These are phyloP conservation scores for Anhinga anhinga DNA, from an alignment of 2,113 vertebrate genomes.

Conservation along the genomic window DNA sequence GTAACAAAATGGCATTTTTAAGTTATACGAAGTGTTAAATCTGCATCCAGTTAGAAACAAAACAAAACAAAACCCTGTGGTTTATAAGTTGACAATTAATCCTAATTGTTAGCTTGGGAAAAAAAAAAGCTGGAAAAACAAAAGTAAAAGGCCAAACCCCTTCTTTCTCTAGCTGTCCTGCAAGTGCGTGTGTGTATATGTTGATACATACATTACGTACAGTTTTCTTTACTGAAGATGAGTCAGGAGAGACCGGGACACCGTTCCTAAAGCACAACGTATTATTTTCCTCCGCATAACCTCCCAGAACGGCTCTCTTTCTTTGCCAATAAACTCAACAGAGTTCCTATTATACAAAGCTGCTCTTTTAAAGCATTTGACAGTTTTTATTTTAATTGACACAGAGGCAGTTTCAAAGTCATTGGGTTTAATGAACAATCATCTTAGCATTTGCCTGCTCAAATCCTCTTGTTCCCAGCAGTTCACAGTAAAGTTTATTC, in stretches of 20 bases:
- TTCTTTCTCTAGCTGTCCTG: not conserved
- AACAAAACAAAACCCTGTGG: not conserved
- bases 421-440: conserved; percentile 53
- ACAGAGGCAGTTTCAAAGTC: conserved; percentile 56
- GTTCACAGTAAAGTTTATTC: conserved; percentile 58
- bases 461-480: conserved; percentile 38
- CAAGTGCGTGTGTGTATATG: not conserved
- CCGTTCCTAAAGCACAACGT: not conserved
- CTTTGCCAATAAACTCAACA: conserved; percentile 37
- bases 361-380: conserved; percentile 52
- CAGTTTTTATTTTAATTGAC: conserved; percentile 69
- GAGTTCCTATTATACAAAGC: conserved; percentile 40
- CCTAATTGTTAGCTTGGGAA: conserved; percentile 26
- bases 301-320: not conserved
- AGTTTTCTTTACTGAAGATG: not conserved
- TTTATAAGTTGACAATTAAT: conserved; percentile 26
- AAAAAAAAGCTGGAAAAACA: not conserved
- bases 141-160: not conserved
- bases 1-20: conserved; percentile 46
- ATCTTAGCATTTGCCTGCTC: conserved; percentile 55
- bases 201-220: not conserved
- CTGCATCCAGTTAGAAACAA: conserved; percentile 57
- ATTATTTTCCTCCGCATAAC: not conserved
- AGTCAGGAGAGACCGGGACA: not conserved
- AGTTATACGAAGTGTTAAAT: conserved; percentile 35